These are phyloP conservation scores for Alloscopus bannaensis DNA, from an alignment of 2,888 invertebrate species.

Conservation along the genomic window DNA sequence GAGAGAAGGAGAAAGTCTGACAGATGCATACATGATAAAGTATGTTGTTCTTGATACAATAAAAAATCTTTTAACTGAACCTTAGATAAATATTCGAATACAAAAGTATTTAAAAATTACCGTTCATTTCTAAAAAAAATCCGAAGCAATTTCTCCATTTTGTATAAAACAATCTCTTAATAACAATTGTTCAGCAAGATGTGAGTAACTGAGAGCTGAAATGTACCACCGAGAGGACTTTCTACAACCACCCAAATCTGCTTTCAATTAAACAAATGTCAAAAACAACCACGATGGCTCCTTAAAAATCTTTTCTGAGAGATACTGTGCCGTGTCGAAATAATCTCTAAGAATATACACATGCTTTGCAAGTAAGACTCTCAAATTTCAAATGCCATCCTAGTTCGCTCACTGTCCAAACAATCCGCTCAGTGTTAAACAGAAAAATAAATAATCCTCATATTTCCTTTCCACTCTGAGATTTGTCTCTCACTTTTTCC, in stretches of 20 bases:
- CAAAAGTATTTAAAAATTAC: too few relatives aligned
- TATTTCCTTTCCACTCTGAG: conserved; percentile 7
- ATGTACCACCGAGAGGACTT: conserved; percentile 40
- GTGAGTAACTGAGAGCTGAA: background rate
- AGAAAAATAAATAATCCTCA: conserved; percentile 38
- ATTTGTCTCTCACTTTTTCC: background rate
- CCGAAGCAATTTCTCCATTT: background rate
- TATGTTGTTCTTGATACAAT: too few relatives aligned
- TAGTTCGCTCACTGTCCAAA: conserved; percentile 45
- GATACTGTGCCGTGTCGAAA: too few relatives aligned
- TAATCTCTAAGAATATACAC: conserved; percentile 37
- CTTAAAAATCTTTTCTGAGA: background rate
- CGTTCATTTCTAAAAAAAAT: too few relatives aligned
- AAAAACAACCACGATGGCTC: background rate
- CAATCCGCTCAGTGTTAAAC: conserved; percentile 23
- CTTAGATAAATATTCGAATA: too few relatives aligned
- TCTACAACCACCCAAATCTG: conserved; percentile 44
- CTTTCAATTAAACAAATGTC: conserved; percentile 45
- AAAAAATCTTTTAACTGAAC: too few relatives aligned
- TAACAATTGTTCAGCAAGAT: background rate
- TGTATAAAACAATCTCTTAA: background rate
- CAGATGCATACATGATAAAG: too few relatives aligned
- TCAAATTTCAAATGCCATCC: conserved; percentile 47
- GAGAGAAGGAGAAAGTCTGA: too few relatives aligned
- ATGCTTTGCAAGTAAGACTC: conserved; percentile 41